phyloP scores from a whole-genome alignment of 2,797 vertebrate genomes.

The Cynopterus sphinx region DNA sequence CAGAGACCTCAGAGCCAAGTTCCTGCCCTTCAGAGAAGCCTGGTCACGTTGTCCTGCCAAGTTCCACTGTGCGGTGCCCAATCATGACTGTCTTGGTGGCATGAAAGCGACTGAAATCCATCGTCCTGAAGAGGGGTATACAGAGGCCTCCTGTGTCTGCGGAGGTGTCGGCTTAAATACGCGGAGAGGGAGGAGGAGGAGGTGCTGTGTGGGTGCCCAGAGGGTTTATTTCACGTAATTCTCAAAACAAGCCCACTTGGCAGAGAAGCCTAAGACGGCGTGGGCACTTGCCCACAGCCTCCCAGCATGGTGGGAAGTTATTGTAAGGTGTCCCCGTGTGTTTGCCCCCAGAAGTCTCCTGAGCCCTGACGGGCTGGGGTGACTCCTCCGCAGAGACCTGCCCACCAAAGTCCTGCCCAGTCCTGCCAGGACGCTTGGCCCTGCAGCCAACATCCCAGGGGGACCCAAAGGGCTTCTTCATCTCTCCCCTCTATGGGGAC shows the following conservation, averaged over 20 bases:
- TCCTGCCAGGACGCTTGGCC: background rate
- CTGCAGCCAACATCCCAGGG: background rate
- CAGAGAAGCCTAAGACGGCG: background rate
- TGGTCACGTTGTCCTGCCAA: background rate
- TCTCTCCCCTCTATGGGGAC: background rate
- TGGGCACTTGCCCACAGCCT: background rate
- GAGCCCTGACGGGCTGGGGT: background rate
- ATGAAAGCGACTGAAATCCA: background rate
- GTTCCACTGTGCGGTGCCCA: background rate
- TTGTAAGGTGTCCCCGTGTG: background rate
- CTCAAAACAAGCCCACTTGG: background rate
- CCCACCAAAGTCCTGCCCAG: background rate
- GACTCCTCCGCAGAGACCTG: background rate
- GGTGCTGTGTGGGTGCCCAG: rapidly evolving
- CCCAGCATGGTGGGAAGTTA: rapidly evolving
- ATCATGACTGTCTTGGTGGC: background rate
- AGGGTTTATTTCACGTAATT: background rate
- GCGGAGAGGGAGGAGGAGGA: background rate
- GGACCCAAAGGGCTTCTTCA: background rate
- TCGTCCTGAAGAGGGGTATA: rapidly evolving
- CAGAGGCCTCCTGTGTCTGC: background rate
- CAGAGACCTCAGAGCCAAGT: rapidly evolving
- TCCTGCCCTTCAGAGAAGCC: background rate
- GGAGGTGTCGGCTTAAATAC: background rate
- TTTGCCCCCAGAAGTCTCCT: background rate